These are phyloP conservation scores for Phataginus tetradactyla DNA, from an alignment of 2,797 vertebrate genomes.

Conservation along the genomic window DNA sequence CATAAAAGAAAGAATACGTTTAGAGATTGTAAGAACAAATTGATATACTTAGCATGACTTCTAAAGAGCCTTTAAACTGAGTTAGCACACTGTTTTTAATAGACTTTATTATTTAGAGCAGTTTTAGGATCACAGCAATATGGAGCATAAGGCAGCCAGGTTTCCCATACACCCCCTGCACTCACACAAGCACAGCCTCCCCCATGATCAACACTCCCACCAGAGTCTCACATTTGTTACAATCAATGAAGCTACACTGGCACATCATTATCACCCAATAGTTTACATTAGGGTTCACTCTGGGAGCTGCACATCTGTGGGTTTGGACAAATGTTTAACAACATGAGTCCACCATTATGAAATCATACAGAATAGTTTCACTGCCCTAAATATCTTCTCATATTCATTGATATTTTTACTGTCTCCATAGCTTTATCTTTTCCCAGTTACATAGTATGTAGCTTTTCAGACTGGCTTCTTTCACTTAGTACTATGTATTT, in stretches of 20 bases:
- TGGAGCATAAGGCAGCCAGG: background rate
- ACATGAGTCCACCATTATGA: background rate
- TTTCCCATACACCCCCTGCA: background rate
- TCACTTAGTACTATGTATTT: background rate
- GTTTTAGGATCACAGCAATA: background rate
- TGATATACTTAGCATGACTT: conserved; percentile 18
- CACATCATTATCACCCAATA: background rate
- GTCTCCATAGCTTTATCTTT: background rate
- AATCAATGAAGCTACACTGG: background rate
- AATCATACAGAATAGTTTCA: background rate
- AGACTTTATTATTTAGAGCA: background rate
- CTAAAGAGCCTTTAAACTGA: conserved; percentile 12
- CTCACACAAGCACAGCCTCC: background rate
- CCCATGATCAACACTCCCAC: background rate
- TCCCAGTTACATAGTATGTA: background rate
- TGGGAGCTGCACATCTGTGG: background rate
- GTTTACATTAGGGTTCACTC: background rate
- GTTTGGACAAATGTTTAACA: background rate
- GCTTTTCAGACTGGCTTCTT: background rate
- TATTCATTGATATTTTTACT: background rate
- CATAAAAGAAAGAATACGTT: conserved; percentile 10
- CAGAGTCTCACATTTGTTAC: background rate
- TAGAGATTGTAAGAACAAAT: conserved; percentile 12
- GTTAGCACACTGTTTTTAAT: background rate
- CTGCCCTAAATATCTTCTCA: background rate